Base-by-base conservation (phyloP, 2,113 vertebrate species). In the Cercopithecus mona region DNA sequence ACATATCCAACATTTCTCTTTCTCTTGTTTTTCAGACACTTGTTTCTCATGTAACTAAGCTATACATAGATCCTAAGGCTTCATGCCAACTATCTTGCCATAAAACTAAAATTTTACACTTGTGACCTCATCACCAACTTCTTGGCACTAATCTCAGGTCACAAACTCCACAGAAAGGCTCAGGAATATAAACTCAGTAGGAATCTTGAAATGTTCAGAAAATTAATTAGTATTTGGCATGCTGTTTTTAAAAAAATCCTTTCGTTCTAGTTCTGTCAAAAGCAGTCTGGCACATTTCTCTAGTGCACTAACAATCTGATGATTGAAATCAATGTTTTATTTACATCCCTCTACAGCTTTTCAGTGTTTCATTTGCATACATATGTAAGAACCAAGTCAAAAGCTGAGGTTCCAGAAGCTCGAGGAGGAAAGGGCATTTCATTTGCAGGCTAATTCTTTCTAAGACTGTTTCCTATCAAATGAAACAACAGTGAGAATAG, bases 271-370 rank as follows among this genome's bases (percentile, higher is more conserved):
- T 95, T 95, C 94, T 97, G 95, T 98, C 92, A 96, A 96, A 95
- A 79, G 85, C 94, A 97, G 97, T 97, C 98, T 98, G 97, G 97
- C 96, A 96, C 96, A 83, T 95, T 97, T 93, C 94, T 97, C 81
- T 76, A 94, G 45, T 30, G 12, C 43, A 82, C 50, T 88, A 92
- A 81, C 96, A 96, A 84, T 95, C 94, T 95, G 94, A 96, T 84
- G 95, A 97, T 25, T 90, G 93, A 95, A 97, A 87, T 45, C 92
- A 38, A 90, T 93, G 95, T 94, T 97, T 96, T 96, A 95, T 97
- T 97, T 97, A 95, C 96, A 73, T 75, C 83, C 88, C 93, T 88
- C 81, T 43, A 79, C 84, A 95, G 92, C 82, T 82, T 96, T 90
- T 79, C 75, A 84, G 82, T 35, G 78, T 72, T 93, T 84, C 94